Evolutionary conservation across 2,888 invertebrate species (phyloP), one percentile per base, ranked within the genome.

Genomic region (Hyles lineata): DNA sequence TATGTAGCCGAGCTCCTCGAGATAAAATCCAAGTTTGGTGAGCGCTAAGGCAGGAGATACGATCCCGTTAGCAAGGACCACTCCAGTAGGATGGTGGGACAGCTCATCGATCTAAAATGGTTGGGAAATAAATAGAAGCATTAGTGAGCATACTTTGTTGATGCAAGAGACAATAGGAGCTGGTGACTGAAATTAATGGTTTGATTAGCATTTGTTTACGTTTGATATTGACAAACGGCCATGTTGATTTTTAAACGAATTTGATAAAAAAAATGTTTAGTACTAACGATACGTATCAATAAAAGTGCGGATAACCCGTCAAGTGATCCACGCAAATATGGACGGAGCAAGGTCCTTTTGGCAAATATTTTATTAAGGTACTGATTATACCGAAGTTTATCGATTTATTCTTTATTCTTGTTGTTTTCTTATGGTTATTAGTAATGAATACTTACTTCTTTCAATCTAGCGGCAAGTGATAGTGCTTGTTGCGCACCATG

Each of bases 401-500:
- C 35, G 35, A 35, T 35, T n/a, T n/a, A n/a, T n/a, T n/a, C n/a
- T 11, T 9, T 9, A 0, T 11, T 11, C 9, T 8, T 2, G 21
- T 61, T 23, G n/a, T 67, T 35, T 19, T 2, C 9, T 50, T n/a
- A 11, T 17, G 1, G 17, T 52, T 43, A 43, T 29, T 71, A 60
- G 73, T 25, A 75, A 74, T 29, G 69, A 19, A 52, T 29, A 81
- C 86, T 81, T 85, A 96, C 96, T 81, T 84, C 75, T 75, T 92
- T 78, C 76, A 96, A 87, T 74, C 87, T 86, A 80, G 88, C 81
- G 21, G 97, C 97, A 78, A 98, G 97, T 78, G 97, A 96, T 0
- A 97, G 95, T 0, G 97, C 97, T 96, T 98, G 96, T 93, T 98
- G 98, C 1, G 98, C 98, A 19, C 98, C 98, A 88, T 98, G 98